Base-by-base conservation (phyloP, 2,113 vertebrate species). In the Panthera tigris region DNA sequence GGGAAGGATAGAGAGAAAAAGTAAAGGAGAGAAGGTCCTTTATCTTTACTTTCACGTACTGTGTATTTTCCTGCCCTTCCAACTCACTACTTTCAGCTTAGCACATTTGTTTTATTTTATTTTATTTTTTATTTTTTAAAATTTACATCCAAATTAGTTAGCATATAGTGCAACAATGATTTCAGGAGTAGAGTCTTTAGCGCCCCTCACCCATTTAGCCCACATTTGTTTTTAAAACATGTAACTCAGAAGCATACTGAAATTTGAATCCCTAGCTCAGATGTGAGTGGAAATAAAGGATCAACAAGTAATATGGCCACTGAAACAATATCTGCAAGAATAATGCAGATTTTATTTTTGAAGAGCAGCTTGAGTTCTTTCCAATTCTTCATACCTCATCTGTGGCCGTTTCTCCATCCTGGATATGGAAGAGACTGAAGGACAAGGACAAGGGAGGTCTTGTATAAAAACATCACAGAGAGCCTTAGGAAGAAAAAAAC, bases 201-300 rank as follows among this genome's bases (percentile, higher is more conserved):
- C 8, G 7, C 45, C 45, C 45, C 45, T 45, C 45, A 45, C 45
- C 45, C 45, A 45, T 45, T 45, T 45, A 45, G 45, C 45, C 1
- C 1, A 85, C 41, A 69, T 86, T 94, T 93, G 33, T 71, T 92
- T 97, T 13, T 50, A 48, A 52, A 92, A 76, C n/a, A 61, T 27
- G 15, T 95, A 89, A 66, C 16, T 55, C 4, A 82, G 50, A 66
- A 78, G 87, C n/a, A 63, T 69, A 29, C 18, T 87, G 27, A 19
- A 88, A 87, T 71, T 33, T 31, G 31, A 94, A 90, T n/a, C 1
- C 1, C 15, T 23, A 68, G 55, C 4, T 97, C 48, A 93, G 78
- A 86, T 8, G 0, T 68, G 83, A 95, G 27, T 83, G 48, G 57
- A 98, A 91, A 84, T 95, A 66, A 95, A 96, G 63, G 83, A 86